Conservation (phyloP, 2,888 invertebrate genomes). For the Gasteruption jaculator region DNA sequence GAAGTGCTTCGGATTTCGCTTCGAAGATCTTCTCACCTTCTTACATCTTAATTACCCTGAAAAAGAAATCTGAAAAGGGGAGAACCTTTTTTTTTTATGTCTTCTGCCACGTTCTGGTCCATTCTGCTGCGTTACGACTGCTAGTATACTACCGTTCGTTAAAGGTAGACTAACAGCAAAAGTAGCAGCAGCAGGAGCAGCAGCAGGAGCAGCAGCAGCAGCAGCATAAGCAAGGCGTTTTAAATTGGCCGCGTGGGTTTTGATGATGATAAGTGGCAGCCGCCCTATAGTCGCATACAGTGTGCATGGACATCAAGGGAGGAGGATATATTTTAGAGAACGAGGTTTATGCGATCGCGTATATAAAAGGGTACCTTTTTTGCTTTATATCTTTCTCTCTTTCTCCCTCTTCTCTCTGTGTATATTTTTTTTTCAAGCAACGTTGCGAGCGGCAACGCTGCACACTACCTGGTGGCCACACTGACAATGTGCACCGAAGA, state of each 20-base stretch:
- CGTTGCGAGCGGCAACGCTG: conserved; percentile 48
- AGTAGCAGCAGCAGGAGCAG: no score
- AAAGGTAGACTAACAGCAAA: conserved; percentile 12
- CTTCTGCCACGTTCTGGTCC: no score
- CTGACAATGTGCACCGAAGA: conserved; percentile 48
- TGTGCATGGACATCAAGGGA: conserved; percentile 1
- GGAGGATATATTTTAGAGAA: conserved; percentile 15
- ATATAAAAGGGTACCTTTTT: conserved; percentile 21
- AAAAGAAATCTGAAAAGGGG: no score
- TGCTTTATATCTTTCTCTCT: conserved; percentile 7
- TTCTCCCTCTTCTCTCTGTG: conserved; percentile 11
- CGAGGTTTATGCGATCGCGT: conserved; percentile 20
- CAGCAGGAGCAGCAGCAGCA: no score
- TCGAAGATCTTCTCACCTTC: no score
- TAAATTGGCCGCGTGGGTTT: conserved; percentile 33
- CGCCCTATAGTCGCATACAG: conserved; percentile 16
- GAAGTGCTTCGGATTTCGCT: no score
- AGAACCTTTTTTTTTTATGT: no score
- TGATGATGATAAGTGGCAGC: conserved; percentile 34
- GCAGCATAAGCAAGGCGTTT: conserved; percentile 24
- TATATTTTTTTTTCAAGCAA: no score
- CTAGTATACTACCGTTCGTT: no score
- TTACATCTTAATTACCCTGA: no score
- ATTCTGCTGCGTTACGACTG: no score
- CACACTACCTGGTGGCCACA: conserved; percentile 48